Evolutionary conservation across 2,888 invertebrate genomes (phyloP).

Genomic region (Stenodema calcarata): DNA sequence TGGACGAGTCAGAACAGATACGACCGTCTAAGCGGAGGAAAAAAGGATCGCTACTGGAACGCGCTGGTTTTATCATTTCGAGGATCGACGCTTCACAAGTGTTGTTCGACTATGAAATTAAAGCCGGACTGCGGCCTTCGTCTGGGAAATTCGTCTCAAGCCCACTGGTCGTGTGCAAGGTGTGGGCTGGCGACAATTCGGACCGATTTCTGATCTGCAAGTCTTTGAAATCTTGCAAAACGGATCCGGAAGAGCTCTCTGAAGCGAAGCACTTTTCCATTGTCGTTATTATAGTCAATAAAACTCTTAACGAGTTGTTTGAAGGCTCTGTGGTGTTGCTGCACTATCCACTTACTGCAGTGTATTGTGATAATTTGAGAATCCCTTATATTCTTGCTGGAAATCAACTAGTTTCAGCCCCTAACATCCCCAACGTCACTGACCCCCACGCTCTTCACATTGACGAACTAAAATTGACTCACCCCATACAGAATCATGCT

Average conservation of each 20-base stretch:
- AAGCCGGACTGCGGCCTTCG: neutral
- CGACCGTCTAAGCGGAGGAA: neutral
- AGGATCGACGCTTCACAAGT: neutral
- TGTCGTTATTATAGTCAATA: neutral
- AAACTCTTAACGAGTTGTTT: neutral
- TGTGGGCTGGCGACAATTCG: neutral
- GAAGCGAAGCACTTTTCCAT: neutral
- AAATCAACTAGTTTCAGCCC: neutral
- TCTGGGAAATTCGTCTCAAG: slow-evolving; percentile 14
- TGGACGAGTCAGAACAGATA: slow-evolving; percentile 19
- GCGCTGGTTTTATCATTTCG: neutral
- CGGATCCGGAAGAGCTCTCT: neutral
- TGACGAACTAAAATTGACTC: neutral
- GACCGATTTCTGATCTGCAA: neutral
- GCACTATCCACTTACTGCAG: neutral
- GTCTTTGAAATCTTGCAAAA: neutral
- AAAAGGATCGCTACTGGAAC: neutral
- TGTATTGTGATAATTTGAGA: neutral
- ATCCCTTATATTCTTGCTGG: slow-evolving; percentile 7
- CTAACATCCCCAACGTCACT: neutral
- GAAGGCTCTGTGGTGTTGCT: neutral
- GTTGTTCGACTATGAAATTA: slow-evolving; percentile 22
- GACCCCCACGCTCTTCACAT: neutral
- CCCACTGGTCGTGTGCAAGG: neutral
- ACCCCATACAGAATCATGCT: neutral